Evolutionary conservation across 2,113 vertebrate species (phyloP).

Genomic region (Trinectes maculatus): DNA sequence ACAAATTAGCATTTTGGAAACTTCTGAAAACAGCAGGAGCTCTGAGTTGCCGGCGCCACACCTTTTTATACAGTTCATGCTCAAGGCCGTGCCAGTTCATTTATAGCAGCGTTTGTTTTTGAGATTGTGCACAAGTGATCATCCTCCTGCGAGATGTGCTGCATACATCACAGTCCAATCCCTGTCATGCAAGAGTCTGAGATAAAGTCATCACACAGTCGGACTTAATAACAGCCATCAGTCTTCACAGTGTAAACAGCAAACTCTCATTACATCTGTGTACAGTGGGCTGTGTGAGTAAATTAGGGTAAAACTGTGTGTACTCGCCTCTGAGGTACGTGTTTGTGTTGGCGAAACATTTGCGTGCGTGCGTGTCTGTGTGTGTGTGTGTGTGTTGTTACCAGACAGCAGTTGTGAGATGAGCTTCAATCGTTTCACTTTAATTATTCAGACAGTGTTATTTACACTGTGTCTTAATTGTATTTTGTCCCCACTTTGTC

Average conservation of each 20-base stretch:
- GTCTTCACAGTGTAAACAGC: slow-evolving; percentile 47
- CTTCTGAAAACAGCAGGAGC: slow-evolving; percentile 9
- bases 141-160: neutral
- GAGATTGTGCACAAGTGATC: neutral
- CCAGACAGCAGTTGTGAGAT: slow-evolving; percentile 39
- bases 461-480: slow-evolving; percentile 9
- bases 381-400: slow-evolving; percentile 53
- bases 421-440: slow-evolving; percentile 57
- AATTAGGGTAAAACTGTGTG: neutral
- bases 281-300: slow-evolving; percentile 3
- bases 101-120: slow-evolving; percentile 1
- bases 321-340: slow-evolving; percentile 11
- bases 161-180: slow-evolving; percentile 30
- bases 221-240: slow-evolving; percentile 58
- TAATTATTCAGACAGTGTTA: slow-evolving; percentile 42
- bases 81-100: neutral
- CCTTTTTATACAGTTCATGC: neutral
- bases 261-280: slow-evolving; percentile 53
- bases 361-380: slow-evolving; percentile 9
- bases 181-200: slow-evolving; percentile 3
- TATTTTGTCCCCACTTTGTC: slow-evolving; percentile 20
- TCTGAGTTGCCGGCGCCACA: neutral
- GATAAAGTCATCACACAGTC: slow-evolving; percentile 45
- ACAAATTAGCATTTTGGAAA: slow-evolving; percentile 15
- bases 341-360: slow-evolving; percentile 5